A percentile compares a stretch with the other conserved stretches of the same genome.
These are phyloP conservation scores for Heptranchias perlo DNA, from an alignment of 2,113 vertebrate genomes.

Conservation along the genomic window DNA sequence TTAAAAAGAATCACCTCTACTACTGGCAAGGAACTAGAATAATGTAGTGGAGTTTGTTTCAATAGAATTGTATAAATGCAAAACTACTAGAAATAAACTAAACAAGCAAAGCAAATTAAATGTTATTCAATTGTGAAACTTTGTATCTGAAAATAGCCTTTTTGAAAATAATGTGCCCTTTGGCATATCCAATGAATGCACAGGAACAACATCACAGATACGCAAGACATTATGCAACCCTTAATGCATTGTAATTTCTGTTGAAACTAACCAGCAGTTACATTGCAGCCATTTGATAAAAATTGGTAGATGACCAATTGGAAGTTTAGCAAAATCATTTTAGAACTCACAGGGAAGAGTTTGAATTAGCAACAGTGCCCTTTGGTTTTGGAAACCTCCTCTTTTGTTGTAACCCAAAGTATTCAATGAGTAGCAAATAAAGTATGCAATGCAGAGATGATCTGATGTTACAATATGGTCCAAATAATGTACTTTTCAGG, in stretches of 20 bases:
- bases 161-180: not conserved
- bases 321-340: not conserved
- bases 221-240: not conserved
- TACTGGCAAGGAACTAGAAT: not conserved
- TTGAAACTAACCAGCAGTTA: not conserved
- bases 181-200: not conserved
- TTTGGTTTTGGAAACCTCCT: no score
- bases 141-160: not conserved
- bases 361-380: not conserved
- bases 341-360: not conserved
- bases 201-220: not conserved
- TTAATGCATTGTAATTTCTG: not conserved
- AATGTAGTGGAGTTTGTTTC: not conserved
- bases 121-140: not conserved
- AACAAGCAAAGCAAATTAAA: not conserved
- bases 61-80: not conserved
- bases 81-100: not conserved
- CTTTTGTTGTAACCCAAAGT: no score
- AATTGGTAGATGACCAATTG: not conserved
- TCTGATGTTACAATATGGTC: not conserved
- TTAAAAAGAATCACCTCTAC: not conserved
- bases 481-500: not conserved
- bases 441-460: not conserved
- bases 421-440: no score
- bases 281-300: not conserved